Conservation (phyloP, 2,113 vertebrate genomes). For the Salvelinus sp. region DNA sequence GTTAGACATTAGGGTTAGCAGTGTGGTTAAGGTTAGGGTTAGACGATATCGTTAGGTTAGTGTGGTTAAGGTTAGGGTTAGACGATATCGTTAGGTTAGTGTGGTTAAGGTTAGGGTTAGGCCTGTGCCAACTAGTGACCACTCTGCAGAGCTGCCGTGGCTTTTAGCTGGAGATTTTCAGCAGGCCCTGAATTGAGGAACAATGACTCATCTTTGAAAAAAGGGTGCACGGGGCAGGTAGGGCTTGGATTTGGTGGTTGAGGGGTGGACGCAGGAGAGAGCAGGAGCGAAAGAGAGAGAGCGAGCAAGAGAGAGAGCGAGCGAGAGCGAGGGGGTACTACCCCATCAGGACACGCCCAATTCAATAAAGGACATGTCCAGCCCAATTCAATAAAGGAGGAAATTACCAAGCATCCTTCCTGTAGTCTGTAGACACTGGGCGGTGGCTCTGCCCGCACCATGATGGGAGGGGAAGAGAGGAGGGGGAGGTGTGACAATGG, state of each 20-base stretch:
- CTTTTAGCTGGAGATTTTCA: background rate
- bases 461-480: background rate
- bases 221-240: background rate
- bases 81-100: no score
- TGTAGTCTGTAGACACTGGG: slow-evolving; percentile 57
- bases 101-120: no score
- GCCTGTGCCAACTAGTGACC: no score
- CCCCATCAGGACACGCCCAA: slow-evolving; percentile 53
- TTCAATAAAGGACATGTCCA: slow-evolving; percentile 73
- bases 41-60: no score
- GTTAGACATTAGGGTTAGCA: no score
- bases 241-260: background rate
- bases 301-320: background rate
- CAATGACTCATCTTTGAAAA: slow-evolving; percentile 12
- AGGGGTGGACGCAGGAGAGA: background rate
- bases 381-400: slow-evolving; percentile 79
- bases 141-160: no score
- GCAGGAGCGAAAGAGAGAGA: background rate
- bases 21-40: no score
- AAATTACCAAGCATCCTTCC: slow-evolving; percentile 78
- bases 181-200: slow-evolving; percentile 1
- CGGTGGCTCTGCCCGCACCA: slow-evolving; percentile 37
- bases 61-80: no score
- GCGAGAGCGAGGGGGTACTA: background rate
- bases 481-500: background rate